A percentile compares a stretch with the other conserved stretches of the same genome.
phyloP scores from a whole-genome alignment of 2,888 invertebrate species.

The Heliconius aoede region DNA sequence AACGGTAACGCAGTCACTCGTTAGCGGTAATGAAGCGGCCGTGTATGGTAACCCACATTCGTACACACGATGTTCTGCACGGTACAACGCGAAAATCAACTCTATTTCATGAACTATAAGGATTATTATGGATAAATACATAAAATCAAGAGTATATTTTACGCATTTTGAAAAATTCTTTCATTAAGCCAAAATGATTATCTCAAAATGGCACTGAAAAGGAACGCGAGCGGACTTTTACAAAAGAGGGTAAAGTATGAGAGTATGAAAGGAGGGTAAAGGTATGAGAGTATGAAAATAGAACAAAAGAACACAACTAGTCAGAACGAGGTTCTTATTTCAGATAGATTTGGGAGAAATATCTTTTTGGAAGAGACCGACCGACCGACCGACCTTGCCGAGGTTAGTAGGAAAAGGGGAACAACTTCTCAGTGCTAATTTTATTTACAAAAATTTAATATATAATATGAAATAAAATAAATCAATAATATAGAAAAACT shows the following conservation, averaged over 20 bases:
- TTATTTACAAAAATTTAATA: too few relatives aligned
- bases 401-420: too few relatives aligned
- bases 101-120: not conserved
- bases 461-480: too few relatives aligned
- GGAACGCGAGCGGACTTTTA: slow-evolving; percentile 15
- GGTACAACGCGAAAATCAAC: not conserved
- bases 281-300: slow-evolving; percentile 19
- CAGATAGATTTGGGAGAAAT: too few relatives aligned
- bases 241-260: slow-evolving; percentile 27
- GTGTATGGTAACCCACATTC: slow-evolving; percentile 32
- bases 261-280: slow-evolving; percentile 25
- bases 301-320: slow-evolving; percentile 28
- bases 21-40: slow-evolving; percentile 41
- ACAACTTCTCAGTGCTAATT: too few relatives aligned
- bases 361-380: slow-evolving; percentile 13
- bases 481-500: too few relatives aligned
- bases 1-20: slow-evolving; percentile 40
- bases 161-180: slow-evolving; percentile 25
- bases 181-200: slow-evolving; percentile 27
- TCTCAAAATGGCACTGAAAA: slow-evolving; percentile 19
- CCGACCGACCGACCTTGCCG: too few relatives aligned
- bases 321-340: slow-evolving; percentile 10
- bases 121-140: slow-evolving; percentile 2
- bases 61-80: too few relatives aligned
- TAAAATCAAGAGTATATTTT: slow-evolving; percentile 18